Base-by-base conservation (phyloP, 2,797 vertebrate genomes). In the Caiman crocodilus region DNA sequence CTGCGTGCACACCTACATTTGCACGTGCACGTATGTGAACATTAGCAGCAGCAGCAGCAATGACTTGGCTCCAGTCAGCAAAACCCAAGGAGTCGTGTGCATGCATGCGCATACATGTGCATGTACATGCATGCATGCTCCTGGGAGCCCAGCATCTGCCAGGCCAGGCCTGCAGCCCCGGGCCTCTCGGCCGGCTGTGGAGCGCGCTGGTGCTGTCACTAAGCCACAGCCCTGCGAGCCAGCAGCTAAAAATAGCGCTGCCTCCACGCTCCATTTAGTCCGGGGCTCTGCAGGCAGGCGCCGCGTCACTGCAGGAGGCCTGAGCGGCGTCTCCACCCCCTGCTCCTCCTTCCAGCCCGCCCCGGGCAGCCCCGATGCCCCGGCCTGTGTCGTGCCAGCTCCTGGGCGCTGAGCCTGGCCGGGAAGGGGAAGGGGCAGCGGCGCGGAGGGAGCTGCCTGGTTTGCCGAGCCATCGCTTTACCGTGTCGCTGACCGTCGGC, bases 401-500 rank as follows among this genome's bases (percentile, higher is more conserved):
- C 60, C 13, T 0, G 30, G 63, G n/a, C 55, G 0, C 23, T 13
- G 5, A 15, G 32, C 56, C 87, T 56, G 4, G 2, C 0, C 42
- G 0, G 57, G 18, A 73, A 61, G 75, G 59, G n/a, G 14, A 55
- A 56, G 26, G 61, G 21, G 3, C 4, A 59, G 57, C 3, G 65
- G 32, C 18, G 59, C 92, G 21, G 4, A 84, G 14, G 71, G 76
- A 42, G 42, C 42, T 76, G 92, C 93, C 61, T 87, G 32, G 32
- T 73, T 89, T 79, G 73, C 55, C 25, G 50, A 85, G 18, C 4
- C n/a, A n/a, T 85, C 4, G 64, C 90, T 94, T 97, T 92, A 99
- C 99, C 98, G 99, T 98, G 90, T 99, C 98, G 0, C 98, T 98
- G 86, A 98, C 94, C 55, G 98, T 98, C 4, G 99, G 99, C 82